Evolutionary conservation across 2,888 invertebrate genomes (phyloP).

Genomic region (Lithosia quadra): DNA sequence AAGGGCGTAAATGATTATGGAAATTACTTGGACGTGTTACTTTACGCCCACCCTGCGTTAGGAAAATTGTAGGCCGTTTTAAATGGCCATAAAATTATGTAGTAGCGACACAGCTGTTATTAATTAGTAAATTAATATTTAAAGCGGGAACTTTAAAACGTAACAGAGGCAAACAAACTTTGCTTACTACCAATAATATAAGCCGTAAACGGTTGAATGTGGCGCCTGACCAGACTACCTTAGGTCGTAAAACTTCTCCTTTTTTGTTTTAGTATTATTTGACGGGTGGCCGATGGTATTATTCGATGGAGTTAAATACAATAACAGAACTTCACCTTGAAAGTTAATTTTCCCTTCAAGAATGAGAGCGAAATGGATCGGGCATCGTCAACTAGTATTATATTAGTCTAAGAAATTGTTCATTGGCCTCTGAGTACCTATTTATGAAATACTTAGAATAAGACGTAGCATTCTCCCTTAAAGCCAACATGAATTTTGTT

Average conservation of each 20-base stretch:
- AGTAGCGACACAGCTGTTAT: slow-evolving; percentile 51
- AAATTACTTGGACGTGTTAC: slow-evolving; percentile 52
- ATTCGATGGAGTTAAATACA: too few relatives aligned
- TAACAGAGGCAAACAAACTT: slow-evolving; percentile 58
- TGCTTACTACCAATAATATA: slow-evolving; percentile 61
- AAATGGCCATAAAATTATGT: slow-evolving; percentile 46
- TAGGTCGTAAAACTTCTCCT: slow-evolving; percentile 61
- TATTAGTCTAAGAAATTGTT: slow-evolving; percentile 27
- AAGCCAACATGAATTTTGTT: neutral
- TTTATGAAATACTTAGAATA: too few relatives aligned
- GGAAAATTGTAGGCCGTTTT: slow-evolving; percentile 42
- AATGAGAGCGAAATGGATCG: slow-evolving; percentile 43
- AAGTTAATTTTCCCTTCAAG: slow-evolving; percentile 64
- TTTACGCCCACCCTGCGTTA: slow-evolving; percentile 30
- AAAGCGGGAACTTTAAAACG: slow-evolving; percentile 44
- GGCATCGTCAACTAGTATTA: slow-evolving; percentile 48
- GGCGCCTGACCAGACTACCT: slow-evolving; percentile 58
- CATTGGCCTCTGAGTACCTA: too few relatives aligned
- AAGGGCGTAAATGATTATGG: slow-evolving; percentile 42
- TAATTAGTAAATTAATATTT: slow-evolving; percentile 53
- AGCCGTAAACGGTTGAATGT: slow-evolving; percentile 57
- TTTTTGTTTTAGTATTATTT: slow-evolving; percentile 78
- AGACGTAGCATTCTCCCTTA: too few relatives aligned
- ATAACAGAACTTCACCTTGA: slow-evolving; percentile 54
- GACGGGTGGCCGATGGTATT: slow-evolving; percentile 74